Evolutionary conservation across 2,888 invertebrate genomes (phyloP), one percentile per base, ranked within the genome.

Genomic region (Amorpha juglandis): DNA sequence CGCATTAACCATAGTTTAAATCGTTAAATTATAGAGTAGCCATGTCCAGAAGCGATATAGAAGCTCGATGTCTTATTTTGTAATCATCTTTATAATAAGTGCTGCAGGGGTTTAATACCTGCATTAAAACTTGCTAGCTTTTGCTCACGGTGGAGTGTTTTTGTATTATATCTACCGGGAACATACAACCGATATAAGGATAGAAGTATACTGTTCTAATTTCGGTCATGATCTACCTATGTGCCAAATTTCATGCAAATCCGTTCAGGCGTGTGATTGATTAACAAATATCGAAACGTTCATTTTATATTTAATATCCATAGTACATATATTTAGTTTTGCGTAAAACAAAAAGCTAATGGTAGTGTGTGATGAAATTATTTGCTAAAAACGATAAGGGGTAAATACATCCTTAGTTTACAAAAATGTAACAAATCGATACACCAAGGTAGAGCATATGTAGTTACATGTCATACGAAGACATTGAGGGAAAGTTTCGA

Each of bases 1-100:
- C 58, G 42, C 58, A 58, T 58, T 58, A 42, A 58, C 58, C 58
- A 58, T 58, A 42, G 38, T 58, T 58, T 42, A 42, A 58, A 58
- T 58, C 58, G 58, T 42, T 42, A 58, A 58, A 58, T 58, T 58
- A 58, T 58, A 58, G 58, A 58, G 58, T 19, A 58, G 19, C 42
- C 38, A 58, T 58, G 42, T 16, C 38, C 58, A 58, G 58, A 58
- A 58, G 58, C 58, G 58, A 58, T 58, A 12, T 19, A 42, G 42
- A 19, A 58, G 58, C 38, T 58, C 19, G 19, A 42, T 42, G 42
- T 58, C 38, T 42, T 42, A 58, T 58, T 58, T 58, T 58, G 58
- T 58, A 58, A 58, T 58, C 38, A 16, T 2, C 58, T 8, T 38
- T 58, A 12, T 11, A 7, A 0, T 58, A 38, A 19, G 19, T 42